Evolutionary conservation across 2,888 invertebrate species (phyloP).

Genomic region (Tipula confusa): DNA sequence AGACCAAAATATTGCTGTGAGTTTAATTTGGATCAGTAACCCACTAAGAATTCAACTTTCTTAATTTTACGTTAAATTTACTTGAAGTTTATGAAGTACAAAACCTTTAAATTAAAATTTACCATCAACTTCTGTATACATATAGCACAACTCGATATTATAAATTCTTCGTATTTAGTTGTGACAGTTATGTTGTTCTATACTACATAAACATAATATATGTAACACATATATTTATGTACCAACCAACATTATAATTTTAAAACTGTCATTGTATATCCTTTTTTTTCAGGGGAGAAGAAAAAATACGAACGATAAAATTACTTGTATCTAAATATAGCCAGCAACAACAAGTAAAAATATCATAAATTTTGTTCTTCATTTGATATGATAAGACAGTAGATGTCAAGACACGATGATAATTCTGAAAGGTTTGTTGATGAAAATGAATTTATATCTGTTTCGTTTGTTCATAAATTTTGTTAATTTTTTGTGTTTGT

Average conservation of each 20-base stretch:
- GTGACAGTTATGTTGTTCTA: not conserved
- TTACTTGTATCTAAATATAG: not conserved
- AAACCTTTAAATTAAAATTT: not conserved
- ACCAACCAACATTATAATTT: not conserved
- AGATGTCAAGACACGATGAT: not conserved
- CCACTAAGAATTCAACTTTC: too few relatives aligned
- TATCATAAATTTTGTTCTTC: not conserved
- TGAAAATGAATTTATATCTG: not conserved
- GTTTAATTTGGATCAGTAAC: too few relatives aligned
- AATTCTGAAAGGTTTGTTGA: not conserved
- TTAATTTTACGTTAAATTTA: too few relatives aligned
- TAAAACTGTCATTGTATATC: not conserved
- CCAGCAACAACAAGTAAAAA: not conserved
- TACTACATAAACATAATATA: not conserved
- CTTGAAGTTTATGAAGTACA: too few relatives aligned
- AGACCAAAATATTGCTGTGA: too few relatives aligned
- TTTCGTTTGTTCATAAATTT: not conserved
- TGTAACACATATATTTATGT: not conserved
- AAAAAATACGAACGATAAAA: not conserved
- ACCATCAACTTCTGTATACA: not conserved
- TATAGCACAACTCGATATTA: not conserved
- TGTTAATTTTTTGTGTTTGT: not conserved
- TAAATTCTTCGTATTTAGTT: not conserved
- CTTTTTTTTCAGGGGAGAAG: not conserved
- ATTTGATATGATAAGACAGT: constrained; percentile 20